Evolutionary conservation across 1,140 invertebrate genomes (phyloP), one percentile per base, ranked within the genome.

Genomic region (Marisa cornuarietis): DNA sequence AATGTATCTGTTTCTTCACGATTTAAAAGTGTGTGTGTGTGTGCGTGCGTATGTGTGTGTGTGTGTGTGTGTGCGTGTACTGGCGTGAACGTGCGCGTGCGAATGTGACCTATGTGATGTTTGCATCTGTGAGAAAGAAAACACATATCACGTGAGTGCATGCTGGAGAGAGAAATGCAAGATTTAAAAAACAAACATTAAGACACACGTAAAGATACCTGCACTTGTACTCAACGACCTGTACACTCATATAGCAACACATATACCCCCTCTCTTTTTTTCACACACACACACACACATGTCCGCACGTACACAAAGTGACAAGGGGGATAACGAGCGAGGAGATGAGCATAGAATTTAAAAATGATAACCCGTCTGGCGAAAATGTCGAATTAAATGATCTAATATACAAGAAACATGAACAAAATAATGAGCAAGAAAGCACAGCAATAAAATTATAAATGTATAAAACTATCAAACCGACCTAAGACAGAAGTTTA

Each of bases 61-160:
- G 72, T 58, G 72, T 74, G 72, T 26, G 52, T 74, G 72, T 62
- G 72, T 26, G 52, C 54, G 72, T 26, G 72, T 42, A 54, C 26
- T 6, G 8, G 31, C 1, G 73, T n/a, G 71, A 24, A 24, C 26
- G 71, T 20, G 8, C 51, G 10, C 8, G 71, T 73, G 71, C 61
- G 73, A 62, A 54, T 54, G 71, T 73, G 51, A 54, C 52, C 10
- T 71, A 51, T 51, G 69, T 49, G 69, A 51, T 42, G 11, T 49
- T 11, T 49, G 69, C 4, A 51, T n/a, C 13, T n/a, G 69, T n/a
- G 71, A 54, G 11, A 54, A 24, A 54, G 9, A 54, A 24, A 26
- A n/a, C n/a, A n/a, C n/a, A n/a, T n/a, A n/a, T n/a, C 31, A 14
- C 69, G 69, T 26, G 69, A 11, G 24, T 49, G 31, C 69, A 31